These are phyloP conservation scores for Stenurella melanura DNA, from an alignment of 2,888 invertebrate species.

Conservation along the genomic window DNA sequence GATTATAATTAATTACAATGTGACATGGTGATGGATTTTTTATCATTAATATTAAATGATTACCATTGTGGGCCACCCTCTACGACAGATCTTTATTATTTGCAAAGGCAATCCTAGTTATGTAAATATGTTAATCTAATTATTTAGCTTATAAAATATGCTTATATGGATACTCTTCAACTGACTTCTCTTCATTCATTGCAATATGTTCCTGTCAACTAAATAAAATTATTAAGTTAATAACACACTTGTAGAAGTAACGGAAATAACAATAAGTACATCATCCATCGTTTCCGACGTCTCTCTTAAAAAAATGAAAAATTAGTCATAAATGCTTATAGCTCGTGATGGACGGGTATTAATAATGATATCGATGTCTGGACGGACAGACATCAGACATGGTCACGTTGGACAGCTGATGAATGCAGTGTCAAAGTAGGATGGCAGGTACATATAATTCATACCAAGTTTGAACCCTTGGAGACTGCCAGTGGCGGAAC, in stretches of 20 bases:
- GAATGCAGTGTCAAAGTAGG: conserved; percentile 65
- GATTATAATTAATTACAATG: too few species aligned
- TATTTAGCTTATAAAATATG: not conserved
- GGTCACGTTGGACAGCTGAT: conserved; percentile 67
- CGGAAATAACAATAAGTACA: conserved; percentile 42
- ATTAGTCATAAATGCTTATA: conserved; percentile 49
- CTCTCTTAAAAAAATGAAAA: conserved; percentile 51
- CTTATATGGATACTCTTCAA: not conserved
- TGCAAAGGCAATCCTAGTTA: too few species aligned
- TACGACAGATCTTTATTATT: too few species aligned
- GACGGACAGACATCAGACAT: conserved; percentile 63
- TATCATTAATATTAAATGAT: too few species aligned
- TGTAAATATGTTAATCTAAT: not conserved
- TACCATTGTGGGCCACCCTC: too few species aligned
- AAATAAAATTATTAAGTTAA: not conserved
- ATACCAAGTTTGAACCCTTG: conserved; percentile 53
- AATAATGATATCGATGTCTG: conserved; percentile 70
- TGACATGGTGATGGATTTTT: too few species aligned
- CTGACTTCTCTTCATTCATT: not conserved
- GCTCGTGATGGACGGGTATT: conserved; percentile 68
- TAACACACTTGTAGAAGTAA: conserved; percentile 5
- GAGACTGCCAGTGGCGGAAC: conserved; percentile 44
- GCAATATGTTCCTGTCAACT: conserved; percentile 16
- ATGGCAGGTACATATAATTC: conserved; percentile 65
- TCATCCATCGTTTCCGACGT: conserved; percentile 44